phyloP scores from a whole-genome alignment of 2,888 invertebrate genomes.

The Amiota minor region DNA sequence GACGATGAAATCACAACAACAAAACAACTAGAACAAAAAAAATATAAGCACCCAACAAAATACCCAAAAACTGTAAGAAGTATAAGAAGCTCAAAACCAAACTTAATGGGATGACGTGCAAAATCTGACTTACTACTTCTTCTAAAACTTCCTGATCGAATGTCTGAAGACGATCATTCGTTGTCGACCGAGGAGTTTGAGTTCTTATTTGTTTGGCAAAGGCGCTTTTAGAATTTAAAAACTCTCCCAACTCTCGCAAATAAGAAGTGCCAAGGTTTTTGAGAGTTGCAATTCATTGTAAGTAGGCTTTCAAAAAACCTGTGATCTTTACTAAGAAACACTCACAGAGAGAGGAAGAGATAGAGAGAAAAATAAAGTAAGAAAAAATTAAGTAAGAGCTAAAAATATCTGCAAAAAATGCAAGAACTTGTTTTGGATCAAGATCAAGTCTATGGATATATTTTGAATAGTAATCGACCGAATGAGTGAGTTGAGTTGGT shows the following conservation, averaged over 20 bases:
- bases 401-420: neutral
- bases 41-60: too few relatives aligned
- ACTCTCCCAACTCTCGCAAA: too few relatives aligned
- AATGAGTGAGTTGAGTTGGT: constrained; percentile 39
- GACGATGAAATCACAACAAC: constrained; percentile 35
- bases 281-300: too few relatives aligned
- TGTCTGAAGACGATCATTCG: constrained; percentile 31
- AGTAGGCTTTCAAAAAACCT: too few relatives aligned
- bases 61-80: too few relatives aligned
- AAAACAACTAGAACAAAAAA: constrained; percentile 38
- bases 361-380: neutral
- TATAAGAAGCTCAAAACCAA: constrained; percentile 27
- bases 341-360: constrained; percentile 28
- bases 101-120: constrained; percentile 63
- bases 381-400: neutral
- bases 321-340: too few relatives aligned
- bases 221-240: too few relatives aligned
- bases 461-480: too few relatives aligned
- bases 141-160: constrained; percentile 66
- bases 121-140: constrained; percentile 51
- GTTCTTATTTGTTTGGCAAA: too few relatives aligned
- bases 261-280: too few relatives aligned
- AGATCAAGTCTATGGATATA: too few relatives aligned
- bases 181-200: constrained; percentile 34
- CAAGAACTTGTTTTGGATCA: constrained; percentile 15